Evolutionary conservation across 2,113 vertebrate genomes (phyloP).

Genomic region (Sturnira hondurensis): DNA sequence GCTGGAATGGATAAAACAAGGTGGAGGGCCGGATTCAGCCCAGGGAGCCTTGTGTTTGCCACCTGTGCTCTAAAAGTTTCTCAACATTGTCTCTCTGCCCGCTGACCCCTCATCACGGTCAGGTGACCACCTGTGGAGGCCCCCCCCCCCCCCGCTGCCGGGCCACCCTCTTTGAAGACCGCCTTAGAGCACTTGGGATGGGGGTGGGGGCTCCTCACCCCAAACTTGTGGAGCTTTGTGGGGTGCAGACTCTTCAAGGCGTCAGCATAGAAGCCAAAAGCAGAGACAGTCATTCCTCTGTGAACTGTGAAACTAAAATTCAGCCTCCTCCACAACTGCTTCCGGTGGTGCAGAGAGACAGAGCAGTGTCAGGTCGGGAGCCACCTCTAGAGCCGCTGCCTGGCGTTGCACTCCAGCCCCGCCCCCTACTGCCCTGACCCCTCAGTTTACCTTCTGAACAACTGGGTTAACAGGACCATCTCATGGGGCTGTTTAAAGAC

Average conservation of each 20-base stretch:
- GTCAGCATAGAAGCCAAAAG: not conserved
- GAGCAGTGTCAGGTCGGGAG: rapidly evolving
- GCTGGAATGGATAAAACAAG: no score
- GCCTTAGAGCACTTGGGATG: not conserved
- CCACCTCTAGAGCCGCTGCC: not conserved
- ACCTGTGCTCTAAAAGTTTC: not conserved
- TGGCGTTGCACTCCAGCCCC: not conserved
- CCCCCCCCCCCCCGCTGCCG: not conserved
- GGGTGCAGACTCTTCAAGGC: not conserved
- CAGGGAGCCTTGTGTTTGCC: no score
- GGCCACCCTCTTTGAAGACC: not conserved
- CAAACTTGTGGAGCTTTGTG: not conserved
- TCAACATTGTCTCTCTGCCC: not conserved
- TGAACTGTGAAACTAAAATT: not conserved
- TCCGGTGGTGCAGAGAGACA: rapidly evolving
- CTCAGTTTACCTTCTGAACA: not conserved
- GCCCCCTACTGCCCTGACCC: not conserved
- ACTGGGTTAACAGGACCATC: no score
- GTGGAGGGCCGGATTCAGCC: no score
- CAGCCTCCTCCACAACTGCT: not conserved
- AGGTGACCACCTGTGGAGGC: not conserved
- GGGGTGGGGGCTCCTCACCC: not conserved
- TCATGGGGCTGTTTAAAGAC: not conserved
- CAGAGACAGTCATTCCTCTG: not conserved
- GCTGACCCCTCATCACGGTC: not conserved